Evolutionary conservation across 2,113 vertebrate genomes (phyloP), one percentile per base, ranked within the genome.

Genomic region (Ameiurus melas): DNA sequence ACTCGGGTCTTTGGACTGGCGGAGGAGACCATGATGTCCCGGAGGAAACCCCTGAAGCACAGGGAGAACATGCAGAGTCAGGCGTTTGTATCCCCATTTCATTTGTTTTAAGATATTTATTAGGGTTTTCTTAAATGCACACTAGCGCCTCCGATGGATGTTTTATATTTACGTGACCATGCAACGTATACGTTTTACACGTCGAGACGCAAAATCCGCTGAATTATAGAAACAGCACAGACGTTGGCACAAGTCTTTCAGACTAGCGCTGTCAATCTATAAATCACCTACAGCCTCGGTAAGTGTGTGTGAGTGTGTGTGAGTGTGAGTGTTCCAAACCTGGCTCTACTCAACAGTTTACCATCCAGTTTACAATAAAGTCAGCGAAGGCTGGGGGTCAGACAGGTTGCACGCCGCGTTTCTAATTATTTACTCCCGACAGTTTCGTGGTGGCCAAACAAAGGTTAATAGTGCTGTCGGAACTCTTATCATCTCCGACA

Each of bases 391-490:
- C 90, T 43, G 90, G 83, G 91, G 53, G 94, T 93, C 86, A 92
- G 79, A 71, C 14, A 86, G 87, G 86, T 91, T 91, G 82, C 89
- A 89, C 84, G 86, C 90, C 64, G 3, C 25, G 33, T 36, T 55
- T 87, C 55, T 39, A 85, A 92, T 94, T 93, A 94, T 94, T 94
- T 94, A 94, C 93, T 91, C 88, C 82, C 87, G 86, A 85, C 89
- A 92, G 91, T 92, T 94, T 92, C 90, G 90, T 81, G 73, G 58
- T 92, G 92, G 91, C 91, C 91, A 89, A 91, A 51, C 86, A 89
- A 92, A 92, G 94, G 94, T 94, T 95, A 94, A 95, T 94, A 94
- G 94, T 92, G 92, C 89, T 88, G 39, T 13, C 43, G 92, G 92
- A 94, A 93, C 93, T 92, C 90, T 89, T 92, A 93, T 92, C 92